Percentiles rank a stretch among this genome's conserved stretches.
Conservation (phyloP, 2,113 vertebrate species). For the Amphiprion percula region DNA sequence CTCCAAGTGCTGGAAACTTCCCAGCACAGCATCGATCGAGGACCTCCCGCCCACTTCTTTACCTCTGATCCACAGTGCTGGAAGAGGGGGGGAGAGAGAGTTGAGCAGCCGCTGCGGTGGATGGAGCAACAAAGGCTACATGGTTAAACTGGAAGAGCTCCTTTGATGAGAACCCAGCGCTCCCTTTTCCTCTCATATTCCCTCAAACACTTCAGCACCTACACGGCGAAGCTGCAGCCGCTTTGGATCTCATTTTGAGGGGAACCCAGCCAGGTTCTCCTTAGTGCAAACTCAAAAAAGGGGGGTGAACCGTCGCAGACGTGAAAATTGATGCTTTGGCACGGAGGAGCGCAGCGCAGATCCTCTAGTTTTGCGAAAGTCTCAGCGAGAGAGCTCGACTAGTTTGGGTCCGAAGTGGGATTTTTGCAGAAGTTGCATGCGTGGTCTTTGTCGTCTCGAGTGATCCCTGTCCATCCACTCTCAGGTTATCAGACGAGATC, state of each 20-base stretch:
- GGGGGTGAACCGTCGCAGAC: conserved; percentile 35
- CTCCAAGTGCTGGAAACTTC: conserved; percentile 72
- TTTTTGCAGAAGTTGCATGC: conserved; percentile 82
- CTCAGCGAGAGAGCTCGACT: conserved; percentile 40
- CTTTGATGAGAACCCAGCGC: conserved; percentile 26
- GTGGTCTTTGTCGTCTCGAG: conserved; percentile 67
- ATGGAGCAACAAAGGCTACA: conserved; percentile 72
- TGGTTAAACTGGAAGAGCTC: conserved; percentile 54
- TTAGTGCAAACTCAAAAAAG: conserved; percentile 51
- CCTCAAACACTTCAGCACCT: conserved; percentile 9
- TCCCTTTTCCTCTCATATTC: conserved; percentile 8
- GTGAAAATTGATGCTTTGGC: conserved; percentile 65
- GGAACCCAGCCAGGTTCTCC: conserved; percentile 34
- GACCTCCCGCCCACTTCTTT: conserved; percentile 78
- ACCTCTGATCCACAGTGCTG: conserved; percentile 57
- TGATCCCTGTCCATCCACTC: conserved; percentile 63
- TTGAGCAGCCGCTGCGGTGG: conserved; percentile 64
- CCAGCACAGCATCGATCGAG: conserved; percentile 73
- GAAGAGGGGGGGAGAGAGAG: conserved; percentile 43
- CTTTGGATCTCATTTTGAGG: conserved; percentile 52
- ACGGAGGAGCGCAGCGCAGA: conserved; percentile 43
- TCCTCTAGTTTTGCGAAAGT: conserved; percentile 64
- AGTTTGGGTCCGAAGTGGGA: conserved; percentile 65
- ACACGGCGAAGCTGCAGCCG: conserved; percentile 34
- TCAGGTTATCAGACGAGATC: conserved; percentile 70